Evolutionary conservation across 2,888 invertebrate species (phyloP).

Genomic region (Cremastobaeus sp.): DNA sequence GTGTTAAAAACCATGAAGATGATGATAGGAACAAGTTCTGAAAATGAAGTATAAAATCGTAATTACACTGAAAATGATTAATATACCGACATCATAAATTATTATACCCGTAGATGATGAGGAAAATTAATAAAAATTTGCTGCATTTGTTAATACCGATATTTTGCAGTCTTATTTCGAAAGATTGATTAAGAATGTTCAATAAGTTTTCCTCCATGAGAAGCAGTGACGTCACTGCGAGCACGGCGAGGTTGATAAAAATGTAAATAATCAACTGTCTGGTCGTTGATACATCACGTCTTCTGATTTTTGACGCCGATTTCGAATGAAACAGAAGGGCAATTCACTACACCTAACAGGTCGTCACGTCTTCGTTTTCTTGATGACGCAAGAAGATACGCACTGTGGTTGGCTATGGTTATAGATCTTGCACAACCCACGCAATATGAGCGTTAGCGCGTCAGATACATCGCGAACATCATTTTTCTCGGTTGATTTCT

Average conservation of each 20-base stretch:
- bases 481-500: conserved; percentile 44
- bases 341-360: conserved; percentile 69
- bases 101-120: no score
- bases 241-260: neutral
- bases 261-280: conserved; percentile 65
- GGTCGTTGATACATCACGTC: conserved; percentile 63
- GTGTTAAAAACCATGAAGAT: no score
- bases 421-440: conserved; percentile 49
- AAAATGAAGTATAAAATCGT: no score
- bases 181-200: no score
- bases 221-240: neutral
- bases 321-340: conserved; percentile 57
- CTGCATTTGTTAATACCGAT: no score
- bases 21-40: no score
- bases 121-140: no score
- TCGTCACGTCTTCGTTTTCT: conserved; percentile 64
- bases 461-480: conserved; percentile 35
- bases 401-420: conserved; percentile 48
- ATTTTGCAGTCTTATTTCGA: no score
- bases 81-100: no score
- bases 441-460: conserved; percentile 45
- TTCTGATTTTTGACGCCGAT: conserved; percentile 64
- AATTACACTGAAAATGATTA: no score
- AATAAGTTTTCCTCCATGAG: no score
- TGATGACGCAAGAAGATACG: conserved; percentile 67